phyloP scores from a whole-genome alignment of 2,113 vertebrate genomes.

The Anoura caudifer region DNA sequence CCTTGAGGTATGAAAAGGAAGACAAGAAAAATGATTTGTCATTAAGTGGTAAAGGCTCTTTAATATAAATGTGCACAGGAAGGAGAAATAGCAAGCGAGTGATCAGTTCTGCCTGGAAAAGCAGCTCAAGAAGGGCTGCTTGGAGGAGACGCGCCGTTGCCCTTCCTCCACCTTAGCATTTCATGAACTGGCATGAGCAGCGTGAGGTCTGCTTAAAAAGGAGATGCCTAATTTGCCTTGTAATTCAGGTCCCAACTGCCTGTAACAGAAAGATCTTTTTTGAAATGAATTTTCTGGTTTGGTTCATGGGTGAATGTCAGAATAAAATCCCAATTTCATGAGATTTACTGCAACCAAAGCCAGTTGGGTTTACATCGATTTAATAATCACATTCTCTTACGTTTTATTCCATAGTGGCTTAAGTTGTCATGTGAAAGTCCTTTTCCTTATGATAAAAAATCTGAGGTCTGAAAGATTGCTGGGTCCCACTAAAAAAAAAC shows the following conservation, averaged over 20 bases:
- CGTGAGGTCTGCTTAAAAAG: not conserved
- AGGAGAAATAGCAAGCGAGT: not conserved
- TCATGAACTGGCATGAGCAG: not conserved
- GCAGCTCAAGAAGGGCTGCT: not conserved
- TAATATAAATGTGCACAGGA: not conserved
- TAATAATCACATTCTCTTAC: not conserved
- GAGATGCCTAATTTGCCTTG: not conserved
- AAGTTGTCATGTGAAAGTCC: not conserved
- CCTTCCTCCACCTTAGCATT: not conserved
- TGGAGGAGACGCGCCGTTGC: not conserved
- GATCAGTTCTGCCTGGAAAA: not conserved
- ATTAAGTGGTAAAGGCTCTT: not conserved
- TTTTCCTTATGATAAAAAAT: not conserved
- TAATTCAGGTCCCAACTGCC: not conserved
- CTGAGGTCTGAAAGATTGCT: not conserved
- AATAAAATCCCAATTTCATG: not conserved
- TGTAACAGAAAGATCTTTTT: not conserved
- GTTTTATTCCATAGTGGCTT: not conserved
- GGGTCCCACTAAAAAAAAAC: not conserved
- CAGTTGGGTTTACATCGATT: not conserved
- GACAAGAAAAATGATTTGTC: not conserved
- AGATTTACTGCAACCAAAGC: not conserved
- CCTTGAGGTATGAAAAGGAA: not conserved
- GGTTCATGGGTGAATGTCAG: not conserved
- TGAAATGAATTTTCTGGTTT: not conserved